Evolutionary conservation across 2,888 invertebrate genomes (phyloP), one percentile per base, ranked within the genome.

Genomic region (Lochmaea capreae): DNA sequence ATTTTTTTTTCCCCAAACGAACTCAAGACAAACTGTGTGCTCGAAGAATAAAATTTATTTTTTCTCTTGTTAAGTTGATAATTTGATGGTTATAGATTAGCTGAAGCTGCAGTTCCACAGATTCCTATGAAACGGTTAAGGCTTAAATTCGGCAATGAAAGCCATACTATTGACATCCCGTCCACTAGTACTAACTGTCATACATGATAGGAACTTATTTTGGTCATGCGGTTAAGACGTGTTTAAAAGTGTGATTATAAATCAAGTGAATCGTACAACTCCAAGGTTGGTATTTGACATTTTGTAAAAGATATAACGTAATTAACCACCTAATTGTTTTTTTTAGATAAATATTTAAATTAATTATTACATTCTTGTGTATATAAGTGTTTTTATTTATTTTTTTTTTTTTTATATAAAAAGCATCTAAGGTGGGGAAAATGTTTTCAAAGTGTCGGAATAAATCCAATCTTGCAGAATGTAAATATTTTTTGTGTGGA

Each of bases 131-230:
- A 96, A 88, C 91, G 96, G 84, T 89, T 97, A 86, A 91, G 95
- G 84, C 89, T 97, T 84, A 95, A 95, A 83, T 94, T 96, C 84
- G 96, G 96, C 81, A 95, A 95, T 86, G 96, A 96, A 87, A 94
- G 94, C 84, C 94, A 93, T 85, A 95, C 95, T 85, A 96, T 96
- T 85, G 94, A 96, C 89, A 91, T 96, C 89, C 95, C 96, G 87
- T 90, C 93, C 88, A 92, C 91, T 88, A 89, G 91, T 83, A 65
- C 66, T 70, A 74, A 78, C 54, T 77, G 74, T 74, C 74, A 76
- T 18, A 77, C 75, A 72, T 77, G 75, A 77, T 76, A 67, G 67
- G 74, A 62, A 52, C 39, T 73, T 68, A 33, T 63, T 5, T 61
- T 66, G 49, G 18, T 39, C 42, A n/a, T 61, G 58, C 58, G 57